Conservation (phyloP, 2,797 vertebrate species). For the Scolopax rusticola region DNA sequence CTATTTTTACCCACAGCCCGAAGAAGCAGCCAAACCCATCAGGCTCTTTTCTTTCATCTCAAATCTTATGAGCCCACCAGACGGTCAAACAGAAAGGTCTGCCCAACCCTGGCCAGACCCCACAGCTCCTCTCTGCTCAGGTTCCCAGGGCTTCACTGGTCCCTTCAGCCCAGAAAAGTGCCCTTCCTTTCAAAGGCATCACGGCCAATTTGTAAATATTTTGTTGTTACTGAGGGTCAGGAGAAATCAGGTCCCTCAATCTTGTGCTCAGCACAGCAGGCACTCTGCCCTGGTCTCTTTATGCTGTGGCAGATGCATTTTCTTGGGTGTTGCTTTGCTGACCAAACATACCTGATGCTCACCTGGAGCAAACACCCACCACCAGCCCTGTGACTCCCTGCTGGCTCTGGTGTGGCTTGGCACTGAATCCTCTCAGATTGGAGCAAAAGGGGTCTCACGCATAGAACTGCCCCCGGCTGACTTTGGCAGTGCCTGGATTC, state of each 20-base stretch:
- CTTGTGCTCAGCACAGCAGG: background rate
- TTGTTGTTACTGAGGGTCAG: background rate
- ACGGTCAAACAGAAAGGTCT: background rate
- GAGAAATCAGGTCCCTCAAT: background rate
- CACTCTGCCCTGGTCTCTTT: background rate
- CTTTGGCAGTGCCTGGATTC: background rate
- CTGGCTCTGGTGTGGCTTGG: accelerated
- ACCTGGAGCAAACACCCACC: background rate
- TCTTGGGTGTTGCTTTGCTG: background rate
- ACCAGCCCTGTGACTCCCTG: accelerated
- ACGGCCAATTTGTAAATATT: background rate
- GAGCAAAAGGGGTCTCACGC: accelerated
- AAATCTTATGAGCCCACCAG: background rate
- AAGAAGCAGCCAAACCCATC: background rate
- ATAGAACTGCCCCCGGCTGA: accelerated
- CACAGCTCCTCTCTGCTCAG: accelerated
- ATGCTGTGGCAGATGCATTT: accelerated
- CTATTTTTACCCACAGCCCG: background rate
- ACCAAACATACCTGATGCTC: background rate
- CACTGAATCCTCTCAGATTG: background rate
- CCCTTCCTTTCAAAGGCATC: background rate
- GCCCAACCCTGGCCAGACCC: accelerated
- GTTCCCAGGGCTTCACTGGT: background rate
- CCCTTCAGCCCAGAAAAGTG: background rate
- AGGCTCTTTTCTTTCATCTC: background rate